Evolutionary conservation across 1,140 invertebrate genomes (phyloP), one percentile per base, ranked within the genome.

Genomic region (Halesus radiatus): DNA sequence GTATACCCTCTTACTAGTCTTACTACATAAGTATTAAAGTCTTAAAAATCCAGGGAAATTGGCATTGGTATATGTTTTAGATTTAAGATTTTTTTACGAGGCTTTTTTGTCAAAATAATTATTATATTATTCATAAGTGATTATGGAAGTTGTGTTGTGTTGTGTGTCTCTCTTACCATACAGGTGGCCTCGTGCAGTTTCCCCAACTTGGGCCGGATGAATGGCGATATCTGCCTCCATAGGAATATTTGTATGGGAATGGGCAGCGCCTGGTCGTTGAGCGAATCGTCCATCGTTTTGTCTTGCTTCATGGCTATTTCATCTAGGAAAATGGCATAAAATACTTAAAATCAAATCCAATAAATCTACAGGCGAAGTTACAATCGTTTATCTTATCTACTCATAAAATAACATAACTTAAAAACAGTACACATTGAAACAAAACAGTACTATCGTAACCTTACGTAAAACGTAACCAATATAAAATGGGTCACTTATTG

Each of bases 181-280:
- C 97, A 99, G 68, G 97, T 96, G 23, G 98, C 96, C 89, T 99
- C 98, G 89, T 99, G 98, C 68, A 98, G 90, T 90, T 98, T 99
- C 82, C 97, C 97, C 82, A 98, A 91, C 88, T 98, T 97, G 15
- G 98, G 97, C 85, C 97, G 90, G 62, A 96, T 95, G 88, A 98
- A 98, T 3, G 96, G 96, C 92, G 97, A 96, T 81, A 97, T 96
- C 91, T 99, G 97, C 85, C 96, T 93, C 98, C 98, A 99, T 80
- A 99, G 92, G 90, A 99, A 99, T 81, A 97, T 96, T 88, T 99
- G 98, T 80, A 99, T 97, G 3, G 98, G 97, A 81, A 99, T 94
- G n/a, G 98, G 98, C 81, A 99, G 90, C 78, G 95, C 92, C 84
- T 96, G 94, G 84, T 95, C 94, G 83, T 91, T 91, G 81, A 89